phyloP scores from a whole-genome alignment of 2,888 invertebrate species.

The Epinotia brunnichana region DNA sequence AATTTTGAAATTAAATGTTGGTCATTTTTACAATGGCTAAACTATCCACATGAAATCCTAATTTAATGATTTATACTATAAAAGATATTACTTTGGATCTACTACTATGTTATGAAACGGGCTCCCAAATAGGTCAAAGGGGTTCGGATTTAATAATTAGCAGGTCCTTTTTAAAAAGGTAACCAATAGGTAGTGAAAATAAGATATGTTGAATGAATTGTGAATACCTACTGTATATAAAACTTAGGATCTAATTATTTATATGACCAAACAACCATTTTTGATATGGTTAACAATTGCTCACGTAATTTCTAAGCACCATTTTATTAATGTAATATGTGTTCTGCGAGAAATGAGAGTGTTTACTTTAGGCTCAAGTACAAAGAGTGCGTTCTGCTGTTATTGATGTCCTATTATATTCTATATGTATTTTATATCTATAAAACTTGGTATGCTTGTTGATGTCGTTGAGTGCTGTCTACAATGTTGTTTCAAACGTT shows the following conservation, averaged over 20 bases:
- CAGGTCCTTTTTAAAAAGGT: constrained; percentile 11
- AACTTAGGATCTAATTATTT: constrained; percentile 36
- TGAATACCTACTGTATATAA: constrained; percentile 31
- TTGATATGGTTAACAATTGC: constrained; percentile 59
- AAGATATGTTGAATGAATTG: constrained; percentile 36
- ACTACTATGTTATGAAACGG: constrained; percentile 18
- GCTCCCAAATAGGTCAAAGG: constrained; percentile 14
- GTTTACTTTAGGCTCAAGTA: constrained; percentile 61
- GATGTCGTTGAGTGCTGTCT: constrained; percentile 36
- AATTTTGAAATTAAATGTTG: not conserved
- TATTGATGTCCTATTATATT: constrained; percentile 48
- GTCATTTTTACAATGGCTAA: not conserved
- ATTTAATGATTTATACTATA: not conserved
- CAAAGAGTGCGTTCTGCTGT: constrained; percentile 61
- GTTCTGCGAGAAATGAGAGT: constrained; percentile 49
- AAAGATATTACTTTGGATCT: constrained; percentile 11
- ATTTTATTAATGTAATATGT: constrained; percentile 51
- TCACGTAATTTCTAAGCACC: constrained; percentile 69
- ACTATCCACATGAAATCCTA: not conserved
- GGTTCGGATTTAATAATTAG: constrained; percentile 11
- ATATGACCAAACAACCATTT: constrained; percentile 37
- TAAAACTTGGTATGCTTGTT: constrained; percentile 54
- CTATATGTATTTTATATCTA: constrained; percentile 47
- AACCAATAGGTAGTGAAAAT: constrained; percentile 13
- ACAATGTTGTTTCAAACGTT: constrained; percentile 55